These are phyloP conservation scores for Achlya flavicornis DNA, from an alignment of 2,888 invertebrate species.

Conservation along the genomic window DNA sequence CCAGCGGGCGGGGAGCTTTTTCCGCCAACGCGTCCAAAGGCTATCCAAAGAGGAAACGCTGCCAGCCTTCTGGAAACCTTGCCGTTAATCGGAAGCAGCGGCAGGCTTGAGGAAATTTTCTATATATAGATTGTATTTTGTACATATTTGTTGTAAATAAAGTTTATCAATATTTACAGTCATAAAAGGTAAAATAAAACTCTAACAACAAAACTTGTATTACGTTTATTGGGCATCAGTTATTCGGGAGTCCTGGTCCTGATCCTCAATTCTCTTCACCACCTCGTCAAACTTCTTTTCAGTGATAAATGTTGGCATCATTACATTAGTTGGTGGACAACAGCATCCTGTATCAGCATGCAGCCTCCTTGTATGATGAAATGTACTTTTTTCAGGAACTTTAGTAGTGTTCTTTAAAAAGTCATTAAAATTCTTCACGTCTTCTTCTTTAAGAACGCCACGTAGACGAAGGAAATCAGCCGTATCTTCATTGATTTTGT, in stretches of 20 bases:
- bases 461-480: conserved; percentile 51
- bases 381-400: conserved; percentile 22
- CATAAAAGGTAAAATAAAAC: no score
- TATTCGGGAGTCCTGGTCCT: neutral
- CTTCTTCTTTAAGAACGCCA: conserved; percentile 45
- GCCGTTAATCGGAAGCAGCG: no score
- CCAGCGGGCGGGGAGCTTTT: no score
- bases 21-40: no score
- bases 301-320: conserved; percentile 65
- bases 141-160: no score
- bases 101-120: no score
- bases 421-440: conserved; percentile 28
- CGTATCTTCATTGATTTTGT: conserved; percentile 51
- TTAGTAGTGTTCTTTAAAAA: conserved; percentile 23
- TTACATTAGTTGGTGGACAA: conserved; percentile 48
- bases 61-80: no score
- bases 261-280: conserved; percentile 30
- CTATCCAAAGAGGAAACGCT: no score
- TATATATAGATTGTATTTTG: no score
- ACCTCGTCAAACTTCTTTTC: conserved; percentile 51
- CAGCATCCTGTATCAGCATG: conserved; percentile 46
- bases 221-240: neutral
- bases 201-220: neutral
- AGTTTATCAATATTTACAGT: no score
- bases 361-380: conserved; percentile 6